These are phyloP conservation scores for Phaetusa simplex DNA, from an alignment of 2,113 vertebrate genomes.

Conservation along the genomic window DNA sequence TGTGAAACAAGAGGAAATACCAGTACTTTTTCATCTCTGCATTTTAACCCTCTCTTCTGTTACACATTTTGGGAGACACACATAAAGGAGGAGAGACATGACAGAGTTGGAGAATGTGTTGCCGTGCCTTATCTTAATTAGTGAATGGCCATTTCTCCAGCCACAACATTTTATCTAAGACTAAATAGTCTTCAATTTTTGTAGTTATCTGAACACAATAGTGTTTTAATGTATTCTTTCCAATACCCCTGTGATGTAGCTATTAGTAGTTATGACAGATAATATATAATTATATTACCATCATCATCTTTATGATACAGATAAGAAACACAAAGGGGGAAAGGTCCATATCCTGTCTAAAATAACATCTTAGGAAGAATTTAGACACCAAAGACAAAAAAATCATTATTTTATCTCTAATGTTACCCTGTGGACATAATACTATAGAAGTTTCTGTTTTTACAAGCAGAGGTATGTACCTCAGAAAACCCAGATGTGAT, in stretches of 20 bases:
- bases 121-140: neutral
- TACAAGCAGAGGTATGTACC: neutral
- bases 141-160: neutral
- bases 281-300: neutral
- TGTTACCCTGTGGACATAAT: neutral
- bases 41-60: neutral
- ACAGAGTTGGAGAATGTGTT: neutral
- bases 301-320: neutral
- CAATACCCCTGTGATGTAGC: neutral
- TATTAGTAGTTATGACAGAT: neutral
- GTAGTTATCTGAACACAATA: neutral
- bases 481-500: neutral
- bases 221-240: neutral
- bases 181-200: neutral
- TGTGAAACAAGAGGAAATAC: conserved; percentile 14
- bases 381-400: neutral
- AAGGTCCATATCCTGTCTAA: neutral
- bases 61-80: neutral
- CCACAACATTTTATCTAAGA: neutral
- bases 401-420: neutral
- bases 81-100: neutral
- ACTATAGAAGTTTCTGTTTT: neutral
- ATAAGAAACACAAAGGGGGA: neutral
- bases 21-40: neutral
- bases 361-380: neutral